Conservation (phyloP, 2,797 vertebrate species). For the Somateria mollissima region DNA sequence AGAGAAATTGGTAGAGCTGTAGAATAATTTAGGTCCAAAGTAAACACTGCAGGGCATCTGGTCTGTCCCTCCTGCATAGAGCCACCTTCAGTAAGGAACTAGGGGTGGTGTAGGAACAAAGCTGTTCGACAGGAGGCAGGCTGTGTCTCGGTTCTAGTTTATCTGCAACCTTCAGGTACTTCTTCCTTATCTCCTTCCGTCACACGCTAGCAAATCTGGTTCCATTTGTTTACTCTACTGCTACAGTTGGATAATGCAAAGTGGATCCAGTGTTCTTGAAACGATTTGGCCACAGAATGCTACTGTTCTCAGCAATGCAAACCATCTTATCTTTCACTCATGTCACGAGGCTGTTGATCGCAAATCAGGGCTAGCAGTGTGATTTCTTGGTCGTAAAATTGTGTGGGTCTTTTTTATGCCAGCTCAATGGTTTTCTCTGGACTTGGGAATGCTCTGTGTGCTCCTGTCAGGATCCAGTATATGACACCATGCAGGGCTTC, state of each 20-base stretch:
- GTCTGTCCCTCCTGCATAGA: background rate
- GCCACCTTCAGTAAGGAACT: background rate
- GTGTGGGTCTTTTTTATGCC: background rate
- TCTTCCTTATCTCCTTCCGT: background rate
- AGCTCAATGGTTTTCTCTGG: background rate
- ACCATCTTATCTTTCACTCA: background rate
- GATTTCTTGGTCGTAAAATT: background rate
- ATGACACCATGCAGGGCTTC: background rate
- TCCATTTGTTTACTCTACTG: background rate
- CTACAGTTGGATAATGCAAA: background rate
- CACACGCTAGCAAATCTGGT: background rate
- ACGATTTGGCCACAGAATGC: background rate
- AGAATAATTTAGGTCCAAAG: background rate
- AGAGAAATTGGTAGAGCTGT: background rate
- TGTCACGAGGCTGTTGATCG: background rate
- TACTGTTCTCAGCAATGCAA: background rate
- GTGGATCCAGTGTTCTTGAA: background rate
- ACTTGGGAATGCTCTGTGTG: background rate
- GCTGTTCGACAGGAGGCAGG: background rate
- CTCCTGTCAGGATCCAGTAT: background rate
- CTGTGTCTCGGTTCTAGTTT: background rate
- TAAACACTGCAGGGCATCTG: background rate
- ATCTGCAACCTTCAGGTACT: background rate
- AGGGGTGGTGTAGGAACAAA: background rate
- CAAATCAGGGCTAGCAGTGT: background rate